These are phyloP conservation scores for Dynastes maya DNA, from an alignment of 2,888 invertebrate genomes.

Conservation along the genomic window DNA sequence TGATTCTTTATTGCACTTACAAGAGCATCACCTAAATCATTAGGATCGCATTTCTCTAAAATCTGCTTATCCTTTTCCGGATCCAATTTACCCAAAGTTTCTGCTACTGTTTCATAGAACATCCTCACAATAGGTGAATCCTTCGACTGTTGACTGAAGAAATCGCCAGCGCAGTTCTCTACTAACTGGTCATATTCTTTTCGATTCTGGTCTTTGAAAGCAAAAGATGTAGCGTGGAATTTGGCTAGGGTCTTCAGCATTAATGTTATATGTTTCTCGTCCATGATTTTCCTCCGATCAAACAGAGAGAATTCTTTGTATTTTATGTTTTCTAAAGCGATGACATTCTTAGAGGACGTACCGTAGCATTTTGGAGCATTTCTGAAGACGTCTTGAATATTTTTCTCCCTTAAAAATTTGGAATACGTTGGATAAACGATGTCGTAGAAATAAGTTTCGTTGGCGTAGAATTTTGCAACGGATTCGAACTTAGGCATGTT, in stretches of 20 bases:
- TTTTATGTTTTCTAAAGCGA: conserved; percentile 51
- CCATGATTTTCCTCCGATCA: conserved; percentile 47
- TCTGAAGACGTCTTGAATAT: conserved; percentile 35
- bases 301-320: conserved; percentile 48
- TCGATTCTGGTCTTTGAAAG: conserved; percentile 44
- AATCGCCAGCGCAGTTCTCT: conserved; percentile 10
- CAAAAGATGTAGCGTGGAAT: conserved; percentile 49
- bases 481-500: conserved; percentile 42
- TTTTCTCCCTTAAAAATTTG: conserved; percentile 46
- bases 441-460: conserved; percentile 52
- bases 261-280: conserved; percentile 43
- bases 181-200: conserved; percentile 28
- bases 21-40: not conserved
- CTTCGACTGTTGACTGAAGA: conserved; percentile 3
- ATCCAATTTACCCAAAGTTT: conserved; percentile 32
- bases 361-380: conserved; percentile 48
- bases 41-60: conserved; percentile 3
- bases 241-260: conserved; percentile 45
- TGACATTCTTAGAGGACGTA: conserved; percentile 39
- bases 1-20: not conserved
- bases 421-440: conserved; percentile 44
- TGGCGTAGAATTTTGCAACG: conserved; percentile 37
- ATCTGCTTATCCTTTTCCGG: conserved; percentile 30
- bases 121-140: not conserved
- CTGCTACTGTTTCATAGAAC: not conserved